Percentiles rank a stretch among this genome's conserved stretches.
Conservation (phyloP, 1,140 invertebrate species). For the Drosophila athabasca region DNA sequence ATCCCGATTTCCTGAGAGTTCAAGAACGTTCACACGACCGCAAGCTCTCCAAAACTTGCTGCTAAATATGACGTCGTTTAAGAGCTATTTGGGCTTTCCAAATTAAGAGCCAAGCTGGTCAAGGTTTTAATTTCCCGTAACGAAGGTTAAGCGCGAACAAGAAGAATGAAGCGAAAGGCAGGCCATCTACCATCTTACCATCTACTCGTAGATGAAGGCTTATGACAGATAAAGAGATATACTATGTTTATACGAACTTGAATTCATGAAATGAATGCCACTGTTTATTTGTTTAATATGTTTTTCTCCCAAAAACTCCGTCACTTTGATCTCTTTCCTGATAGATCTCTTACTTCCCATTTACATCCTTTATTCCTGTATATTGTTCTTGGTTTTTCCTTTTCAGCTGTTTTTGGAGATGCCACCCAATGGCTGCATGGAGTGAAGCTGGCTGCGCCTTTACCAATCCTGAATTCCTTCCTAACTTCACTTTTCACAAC, state of each 20-base stretch:
- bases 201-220: neutral
- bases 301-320: no score
- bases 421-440: no score
- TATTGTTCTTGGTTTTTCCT: neutral
- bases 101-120: slow-evolving; percentile 54
- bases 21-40: slow-evolving; percentile 68
- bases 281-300: no score
- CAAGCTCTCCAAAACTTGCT: neutral
- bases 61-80: slow-evolving; percentile 53
- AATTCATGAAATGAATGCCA: no score
- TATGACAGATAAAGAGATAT: slow-evolving; percentile 26
- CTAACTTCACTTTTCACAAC: no score
- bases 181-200: no score
- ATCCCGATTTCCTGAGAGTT: slow-evolving; percentile 44
- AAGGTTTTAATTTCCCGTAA: slow-evolving; percentile 72
- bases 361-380: neutral
- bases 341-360: no score
- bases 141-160: slow-evolving; percentile 31
- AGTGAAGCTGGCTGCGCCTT: no score
- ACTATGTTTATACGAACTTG: neutral
- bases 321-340: no score
- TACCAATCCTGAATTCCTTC: no score
- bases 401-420: neutral
- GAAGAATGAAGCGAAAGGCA: slow-evolving; percentile 15
- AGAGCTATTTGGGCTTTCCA: slow-evolving; percentile 36